Conservation (phyloP, 2,113 vertebrate genomes). For the Mastomys natalensis region DNA sequence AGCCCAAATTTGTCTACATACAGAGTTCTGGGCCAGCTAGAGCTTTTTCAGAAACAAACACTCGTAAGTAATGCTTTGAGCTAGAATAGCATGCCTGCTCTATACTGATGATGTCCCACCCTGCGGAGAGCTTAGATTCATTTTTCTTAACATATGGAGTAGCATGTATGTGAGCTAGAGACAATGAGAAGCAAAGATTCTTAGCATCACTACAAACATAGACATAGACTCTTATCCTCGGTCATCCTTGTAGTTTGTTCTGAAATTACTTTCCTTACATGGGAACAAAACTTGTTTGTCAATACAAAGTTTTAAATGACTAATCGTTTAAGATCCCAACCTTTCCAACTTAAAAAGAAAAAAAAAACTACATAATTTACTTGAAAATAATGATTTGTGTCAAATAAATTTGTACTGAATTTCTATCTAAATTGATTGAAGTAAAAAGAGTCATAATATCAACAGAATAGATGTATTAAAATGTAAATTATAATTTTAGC, state of each 20-base stretch:
- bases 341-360: neutral
- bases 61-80: neutral
- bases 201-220: neutral
- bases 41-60: neutral
- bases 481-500: conserved; percentile 1
- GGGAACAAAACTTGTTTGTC: neutral
- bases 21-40: neutral
- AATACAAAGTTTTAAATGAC: conserved; percentile 8
- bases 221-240: neutral
- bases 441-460: neutral
- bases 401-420: neutral
- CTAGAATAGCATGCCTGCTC: neutral
- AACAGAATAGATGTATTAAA: neutral
- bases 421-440: neutral
- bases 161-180: neutral
- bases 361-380: neutral
- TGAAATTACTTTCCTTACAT: neutral
- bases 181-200: neutral
- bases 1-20: neutral
- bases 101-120: neutral
- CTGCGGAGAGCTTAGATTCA: neutral
- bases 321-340: neutral
- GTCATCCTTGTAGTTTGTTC: neutral
- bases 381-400: neutral
- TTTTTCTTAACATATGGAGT: neutral